These are phyloP conservation scores for Centruroides vittatus DNA, from an alignment of 1,140 invertebrate genomes.

Conservation along the genomic window DNA sequence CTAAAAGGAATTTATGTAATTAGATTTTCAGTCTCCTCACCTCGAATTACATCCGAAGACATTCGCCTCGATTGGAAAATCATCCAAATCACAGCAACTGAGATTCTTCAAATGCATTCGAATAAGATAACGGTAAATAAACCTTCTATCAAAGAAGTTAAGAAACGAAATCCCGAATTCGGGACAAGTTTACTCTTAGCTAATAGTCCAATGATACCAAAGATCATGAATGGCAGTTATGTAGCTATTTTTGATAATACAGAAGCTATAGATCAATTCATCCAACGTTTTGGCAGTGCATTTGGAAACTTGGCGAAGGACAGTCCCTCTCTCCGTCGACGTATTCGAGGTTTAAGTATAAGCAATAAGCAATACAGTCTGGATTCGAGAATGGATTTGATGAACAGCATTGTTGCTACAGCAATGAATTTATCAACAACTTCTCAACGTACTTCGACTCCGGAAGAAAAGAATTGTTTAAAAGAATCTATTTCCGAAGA, in stretches of 20 bases:
- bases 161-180: constrained; percentile 57
- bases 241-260: constrained; percentile 85
- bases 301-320: constrained; percentile 14
- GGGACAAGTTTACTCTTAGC: constrained; percentile 78
- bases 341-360: constrained; percentile 72
- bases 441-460: too few relatives aligned
- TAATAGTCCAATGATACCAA: constrained; percentile 91
- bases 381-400: constrained; percentile 78
- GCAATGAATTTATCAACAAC: too few relatives aligned
- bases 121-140: constrained; percentile 8
- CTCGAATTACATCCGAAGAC: constrained; percentile 71
- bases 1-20: constrained; percentile 71
- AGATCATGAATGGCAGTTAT: constrained; percentile 92
- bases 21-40: constrained; percentile 81
- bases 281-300: constrained; percentile 47
- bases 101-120: constrained; percentile 36
- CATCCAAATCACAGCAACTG: constrained; percentile 59
- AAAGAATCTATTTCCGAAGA: too few relatives aligned
- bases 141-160: constrained; percentile 45
- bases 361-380: constrained; percentile 78
- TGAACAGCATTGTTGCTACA: constrained; percentile 22
- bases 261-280: constrained; percentile 42
- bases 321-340: constrained; percentile 51
- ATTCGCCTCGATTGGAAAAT: constrained; percentile 77
- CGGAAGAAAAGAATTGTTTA: too few relatives aligned